phyloP scores from a whole-genome alignment of 2,888 invertebrate genomes.

The Eristalinus aeneus region DNA sequence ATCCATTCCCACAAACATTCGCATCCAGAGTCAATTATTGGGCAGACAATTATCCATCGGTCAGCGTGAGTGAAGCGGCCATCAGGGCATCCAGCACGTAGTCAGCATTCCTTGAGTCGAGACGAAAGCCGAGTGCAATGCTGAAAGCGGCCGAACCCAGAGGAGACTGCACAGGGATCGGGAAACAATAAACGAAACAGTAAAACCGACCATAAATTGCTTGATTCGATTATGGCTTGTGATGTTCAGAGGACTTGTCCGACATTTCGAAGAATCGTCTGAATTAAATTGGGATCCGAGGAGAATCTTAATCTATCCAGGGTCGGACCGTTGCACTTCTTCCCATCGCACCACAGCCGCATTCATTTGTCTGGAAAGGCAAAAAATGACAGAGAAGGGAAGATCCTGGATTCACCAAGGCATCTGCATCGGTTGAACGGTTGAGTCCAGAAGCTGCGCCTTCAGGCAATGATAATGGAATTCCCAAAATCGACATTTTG shows the following conservation, averaged over 20 bases:
- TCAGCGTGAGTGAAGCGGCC: constrained; percentile 20
- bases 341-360: constrained; percentile 31
- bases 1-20: not conserved
- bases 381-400: not conserved
- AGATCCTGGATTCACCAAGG: not conserved
- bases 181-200: constrained; percentile 65
- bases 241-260: constrained; percentile 52
- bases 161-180: constrained; percentile 44
- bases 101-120: constrained; percentile 43
- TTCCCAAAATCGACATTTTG: constrained; percentile 46
- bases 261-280: not conserved
- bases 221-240: constrained; percentile 67
- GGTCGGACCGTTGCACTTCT: not conserved
- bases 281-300: constrained; percentile 38
- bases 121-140: constrained; percentile 17
- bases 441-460: constrained; percentile 28
- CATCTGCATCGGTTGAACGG: constrained; percentile 4
- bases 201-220: constrained; percentile 65
- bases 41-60: constrained; percentile 64
- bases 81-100: not conserved
- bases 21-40: constrained; percentile 56
- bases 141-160: not conserved
- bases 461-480: constrained; percentile 54
- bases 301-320: constrained; percentile 57
- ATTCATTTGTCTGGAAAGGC: constrained; percentile 42